Evolutionary conservation across 1,140 invertebrate species (phyloP), one percentile per base, ranked within the genome.

Genomic region (Sitophilus oryzae): DNA sequence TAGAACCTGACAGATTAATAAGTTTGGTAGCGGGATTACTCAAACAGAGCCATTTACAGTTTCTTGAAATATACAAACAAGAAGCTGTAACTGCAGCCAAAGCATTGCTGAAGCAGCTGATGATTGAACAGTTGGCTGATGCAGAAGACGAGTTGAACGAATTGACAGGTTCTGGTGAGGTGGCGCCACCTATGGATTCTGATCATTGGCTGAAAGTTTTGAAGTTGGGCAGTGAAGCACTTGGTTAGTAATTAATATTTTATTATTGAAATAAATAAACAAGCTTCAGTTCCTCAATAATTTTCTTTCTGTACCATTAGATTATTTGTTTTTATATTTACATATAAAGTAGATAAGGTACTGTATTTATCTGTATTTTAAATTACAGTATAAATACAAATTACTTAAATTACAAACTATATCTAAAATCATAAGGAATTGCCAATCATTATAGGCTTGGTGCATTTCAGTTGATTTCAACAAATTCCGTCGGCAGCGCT

Each of bases 11-110:
- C 67, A 87, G 90, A 73, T 34, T 62, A 16, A 45, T 59, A 9
- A 59, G 56, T 34, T 22, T 96, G 65, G 84, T 96, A 25, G 90
- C 92, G 68, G 93, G 93, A 4, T 82, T 96, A 67, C 73, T 96
- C 16, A 75, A 91, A 30, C 82, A 92, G 66, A 86, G 90, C 64
- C 84, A 90, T 71, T 88, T 89, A 68, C 81, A 86, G 61, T 96
- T 96, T 72, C 79, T 96, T 40, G 89, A 95, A 63, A 82, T 82
- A 16, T 94, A 92, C 63, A 86, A 88, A 74, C 85, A 90, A 64
- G 94, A 97, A 75, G 85, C 90, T 8, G 85, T 89, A 52, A 91
- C 89, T 36, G 87, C 92, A 15, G 83, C 96, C 20, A 87, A 91
- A 71, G 84, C 92, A 15, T 81, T 88, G 35, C 82, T 95, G 5